Base-by-base conservation (phyloP, 2,888 invertebrate species). In the Neuroscelio doddi region DNA sequence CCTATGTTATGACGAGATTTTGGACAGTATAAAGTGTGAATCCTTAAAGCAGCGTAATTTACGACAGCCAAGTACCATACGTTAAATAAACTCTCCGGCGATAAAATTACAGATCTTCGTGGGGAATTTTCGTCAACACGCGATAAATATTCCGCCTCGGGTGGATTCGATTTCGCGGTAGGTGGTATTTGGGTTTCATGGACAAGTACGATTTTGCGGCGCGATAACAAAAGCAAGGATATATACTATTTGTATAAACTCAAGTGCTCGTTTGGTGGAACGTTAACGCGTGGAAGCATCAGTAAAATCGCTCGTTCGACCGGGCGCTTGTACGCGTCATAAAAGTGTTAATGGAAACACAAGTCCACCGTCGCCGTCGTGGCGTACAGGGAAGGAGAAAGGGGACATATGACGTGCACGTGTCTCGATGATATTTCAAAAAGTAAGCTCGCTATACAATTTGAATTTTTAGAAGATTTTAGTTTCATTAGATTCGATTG, bases 331-430 rank as follows among this genome's bases (percentile, higher is more conserved):
- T 73, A 72, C 74, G 74, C 69, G 69, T 71, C 66, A 77, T 77
- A 77, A 80, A 77, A 78, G 77, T 74, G 77, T 73, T 79, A 78
- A 78, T 79, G 78, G 74, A 76, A 73, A 73, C 70, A 72, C 69
- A 44, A 50, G 71, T 69, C 61, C 52, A 71, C 66, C 72, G 57
- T 67, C 71, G 64, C 49, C 57, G 58, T 49, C 5, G 49, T 30
- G 41, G 51, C 32, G 42, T 1, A 17, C 12, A n/a, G 21, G 36
- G 24, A 10, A 39, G 5, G 15, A 49, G 36, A 57, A 24, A 38
- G 46, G 32, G 34, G 17, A 27, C 52, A 30, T 82, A 81, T 83
- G 83, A 83, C 77, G 80, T 81, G 82, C 83, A 83, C 82, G 80
- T 84, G 83, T 83, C 79, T 64, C 38, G 34, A 14, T 34, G 36